Conservation (phyloP, 2,113 vertebrate genomes). For the human (Homo sapiens) region GRCh38 chr6:9711501-9712000, state of each 20-base stretch:
- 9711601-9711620: conserved; percentile 32
- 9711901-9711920: not conserved
- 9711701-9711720: not conserved
- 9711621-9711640: conserved; percentile 32
- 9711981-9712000: not conserved
- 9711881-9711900: conserved; percentile 42
- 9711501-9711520: not conserved
- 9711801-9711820: conserved; percentile 56
- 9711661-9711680: conserved; percentile 63
- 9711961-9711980: not conserved
- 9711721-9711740: not conserved
- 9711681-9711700: not conserved
- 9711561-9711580: conserved; percentile 67
- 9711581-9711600: conserved; percentile 64
- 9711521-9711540: conserved; percentile 65
- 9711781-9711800: conserved; percentile 70
- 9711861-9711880: conserved; percentile 60
- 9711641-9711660: conserved; percentile 62
- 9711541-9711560: conserved; percentile 61
- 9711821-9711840: conserved; percentile 37
- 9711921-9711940: not conserved
- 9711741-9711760: conserved; percentile 19
- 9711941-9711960: not conserved
- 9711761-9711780: conserved; percentile 44
- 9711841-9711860: not conserved